Conservation (phyloP, 2,888 invertebrate genomes). For the Deroplatys truncata region DNA sequence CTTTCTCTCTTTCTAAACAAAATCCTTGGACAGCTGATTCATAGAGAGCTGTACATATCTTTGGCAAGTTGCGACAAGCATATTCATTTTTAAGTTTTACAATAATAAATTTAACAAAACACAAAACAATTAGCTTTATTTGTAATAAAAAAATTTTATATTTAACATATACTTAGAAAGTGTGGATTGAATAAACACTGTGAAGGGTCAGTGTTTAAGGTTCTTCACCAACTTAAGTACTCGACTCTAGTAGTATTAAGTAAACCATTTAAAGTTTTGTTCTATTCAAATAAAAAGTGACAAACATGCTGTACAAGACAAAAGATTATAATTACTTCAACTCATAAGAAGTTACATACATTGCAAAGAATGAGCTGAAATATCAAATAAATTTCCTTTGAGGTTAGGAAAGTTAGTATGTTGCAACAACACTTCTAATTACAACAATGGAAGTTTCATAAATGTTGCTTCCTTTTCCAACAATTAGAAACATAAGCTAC, state of each 20-base stretch:
- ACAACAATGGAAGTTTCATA: background rate
- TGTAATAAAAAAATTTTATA: background rate
- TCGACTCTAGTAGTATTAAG: background rate
- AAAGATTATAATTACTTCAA: background rate
- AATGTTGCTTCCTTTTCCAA: background rate
- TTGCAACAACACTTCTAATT: background rate
- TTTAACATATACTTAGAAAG: background rate
- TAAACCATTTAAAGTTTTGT: background rate
- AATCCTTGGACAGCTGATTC: background rate
- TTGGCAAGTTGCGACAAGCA: background rate
- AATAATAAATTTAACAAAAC: background rate
- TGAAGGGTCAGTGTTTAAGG: background rate
- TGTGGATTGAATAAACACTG: background rate
- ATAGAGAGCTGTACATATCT: background rate
- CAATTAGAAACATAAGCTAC: too few species aligned
- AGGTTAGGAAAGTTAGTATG: background rate
- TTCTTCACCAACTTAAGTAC: background rate
- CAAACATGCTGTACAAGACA: background rate
- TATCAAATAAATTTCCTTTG: background rate
- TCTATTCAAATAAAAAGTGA: background rate
- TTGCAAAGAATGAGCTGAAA: background rate
- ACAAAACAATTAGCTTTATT: background rate
- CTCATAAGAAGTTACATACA: background rate
- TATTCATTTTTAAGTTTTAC: background rate
- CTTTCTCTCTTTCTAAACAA: background rate